Conservation (phyloP, 23 tunicate genomes). For the Ciona savignyi region DNA sequence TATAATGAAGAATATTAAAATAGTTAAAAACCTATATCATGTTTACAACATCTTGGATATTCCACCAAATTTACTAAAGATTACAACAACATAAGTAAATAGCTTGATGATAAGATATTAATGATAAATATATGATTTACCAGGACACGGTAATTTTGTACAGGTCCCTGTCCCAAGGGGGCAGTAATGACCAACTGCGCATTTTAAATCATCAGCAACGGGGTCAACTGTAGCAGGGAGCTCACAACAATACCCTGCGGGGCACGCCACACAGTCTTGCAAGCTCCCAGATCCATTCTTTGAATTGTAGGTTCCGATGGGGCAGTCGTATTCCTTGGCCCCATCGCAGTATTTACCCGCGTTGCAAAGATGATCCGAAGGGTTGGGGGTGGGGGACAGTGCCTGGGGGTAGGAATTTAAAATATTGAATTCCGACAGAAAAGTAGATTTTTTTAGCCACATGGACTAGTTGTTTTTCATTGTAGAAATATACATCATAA, state of each 20-base stretch:
- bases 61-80: too few relatives aligned
- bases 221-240: constrained; percentile 26
- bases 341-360: constrained; percentile 89
- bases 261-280: constrained; percentile 56
- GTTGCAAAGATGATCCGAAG: constrained; percentile 41
- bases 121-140: too few relatives aligned
- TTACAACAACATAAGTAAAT: too few relatives aligned
- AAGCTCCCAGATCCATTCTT: constrained; percentile 30
- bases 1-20: too few relatives aligned
- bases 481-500: too few relatives aligned
- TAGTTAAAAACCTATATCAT: too few relatives aligned
- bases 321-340: constrained; percentile 34
- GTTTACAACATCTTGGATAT: too few relatives aligned
- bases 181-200: constrained; percentile 75
- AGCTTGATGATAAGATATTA: too few relatives aligned
- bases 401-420: constrained; percentile 14
- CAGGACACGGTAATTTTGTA: constrained; percentile 64
- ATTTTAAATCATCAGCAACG: constrained; percentile 10
- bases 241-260: constrained; percentile 73
- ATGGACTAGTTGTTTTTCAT: too few relatives aligned
- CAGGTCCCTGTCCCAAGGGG: constrained; percentile 73
- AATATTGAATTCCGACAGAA: background rate
- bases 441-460: background rate
- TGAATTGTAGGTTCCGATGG: constrained; percentile 83
- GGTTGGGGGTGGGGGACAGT: constrained; percentile 43